These are phyloP conservation scores for Acanthosepion esculentum DNA, from an alignment of 2,888 invertebrate genomes.

Conservation along the genomic window DNA sequence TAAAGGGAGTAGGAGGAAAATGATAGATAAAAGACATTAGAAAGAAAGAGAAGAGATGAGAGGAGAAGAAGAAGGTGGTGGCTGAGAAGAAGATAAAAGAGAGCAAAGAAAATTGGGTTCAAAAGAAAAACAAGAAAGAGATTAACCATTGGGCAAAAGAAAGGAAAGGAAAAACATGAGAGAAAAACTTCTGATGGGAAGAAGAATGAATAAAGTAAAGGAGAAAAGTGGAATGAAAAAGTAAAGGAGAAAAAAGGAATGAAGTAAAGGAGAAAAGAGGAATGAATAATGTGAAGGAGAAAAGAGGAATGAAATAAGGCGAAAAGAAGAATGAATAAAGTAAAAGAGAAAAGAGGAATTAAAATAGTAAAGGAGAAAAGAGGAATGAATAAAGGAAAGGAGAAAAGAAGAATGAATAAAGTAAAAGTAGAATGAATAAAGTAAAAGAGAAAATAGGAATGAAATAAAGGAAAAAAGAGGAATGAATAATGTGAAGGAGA, in stretches of 20 bases:
- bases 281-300: neutral
- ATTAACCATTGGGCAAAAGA: too few species aligned
- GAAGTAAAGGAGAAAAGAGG: neutral
- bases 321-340: neutral
- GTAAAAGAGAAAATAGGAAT: neutral
- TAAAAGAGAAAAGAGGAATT: neutral
- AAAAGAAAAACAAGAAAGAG: too few species aligned
- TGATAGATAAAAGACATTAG: neutral
- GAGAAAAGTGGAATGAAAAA: neutral
- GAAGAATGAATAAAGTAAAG: too few species aligned
- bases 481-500: neutral
- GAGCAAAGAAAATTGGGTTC: neutral
- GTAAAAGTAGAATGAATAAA: neutral
- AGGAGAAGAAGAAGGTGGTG: neutral
- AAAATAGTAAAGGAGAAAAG: neutral
- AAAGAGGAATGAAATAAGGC: too few species aligned
- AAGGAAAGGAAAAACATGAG: too few species aligned
- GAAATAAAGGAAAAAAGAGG: neutral
- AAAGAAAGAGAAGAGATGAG: neutral
- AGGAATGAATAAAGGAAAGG: neutral
- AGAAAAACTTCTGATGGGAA: too few species aligned
- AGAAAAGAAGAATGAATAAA: neutral
- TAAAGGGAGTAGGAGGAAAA: neutral
- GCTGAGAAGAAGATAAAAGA: neutral
- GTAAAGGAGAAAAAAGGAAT: neutral